phyloP scores from a whole-genome alignment of 2,888 invertebrate genomes.

The Rhingia campestris region DNA sequence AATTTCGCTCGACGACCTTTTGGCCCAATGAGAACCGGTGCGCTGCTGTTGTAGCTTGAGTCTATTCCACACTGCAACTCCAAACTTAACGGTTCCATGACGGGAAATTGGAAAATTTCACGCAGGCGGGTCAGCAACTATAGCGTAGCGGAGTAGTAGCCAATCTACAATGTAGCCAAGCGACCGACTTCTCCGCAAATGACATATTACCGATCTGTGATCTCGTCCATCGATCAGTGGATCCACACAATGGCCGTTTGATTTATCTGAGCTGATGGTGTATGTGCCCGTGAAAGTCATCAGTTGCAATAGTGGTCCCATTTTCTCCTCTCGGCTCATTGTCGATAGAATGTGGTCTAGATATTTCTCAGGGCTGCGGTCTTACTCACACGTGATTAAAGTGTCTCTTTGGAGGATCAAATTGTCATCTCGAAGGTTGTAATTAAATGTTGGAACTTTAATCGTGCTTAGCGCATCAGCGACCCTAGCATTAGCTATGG shows the following conservation, averaged over 20 bases:
- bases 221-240: constrained; percentile 69
- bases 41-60: constrained; percentile 16
- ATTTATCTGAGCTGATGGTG: constrained; percentile 50
- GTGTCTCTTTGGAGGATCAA: constrained; percentile 21
- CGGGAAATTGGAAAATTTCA: constrained; percentile 55
- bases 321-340: constrained; percentile 6
- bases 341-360: constrained; percentile 4
- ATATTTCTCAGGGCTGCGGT: neutral
- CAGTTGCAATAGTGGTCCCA: constrained; percentile 44
- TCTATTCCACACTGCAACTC: constrained; percentile 15
- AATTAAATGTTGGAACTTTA: constrained; percentile 63
- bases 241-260: constrained; percentile 60
- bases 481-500: constrained; percentile 33
- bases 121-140: constrained; percentile 40
- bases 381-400: constrained; percentile 28
- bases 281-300: constrained; percentile 47
- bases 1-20: constrained; percentile 69
- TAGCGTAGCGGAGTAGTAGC: constrained; percentile 11
- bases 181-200: constrained; percentile 54
- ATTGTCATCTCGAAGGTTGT: constrained; percentile 55
- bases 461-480: constrained; percentile 64
- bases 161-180: constrained; percentile 25
- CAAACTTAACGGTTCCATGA: constrained; percentile 41
- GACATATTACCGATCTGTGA: constrained; percentile 71
- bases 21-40: constrained; percentile 72